These are phyloP conservation scores for Diorhabda elongata DNA, from an alignment of 1,140 invertebrate genomes.

Conservation along the genomic window DNA sequence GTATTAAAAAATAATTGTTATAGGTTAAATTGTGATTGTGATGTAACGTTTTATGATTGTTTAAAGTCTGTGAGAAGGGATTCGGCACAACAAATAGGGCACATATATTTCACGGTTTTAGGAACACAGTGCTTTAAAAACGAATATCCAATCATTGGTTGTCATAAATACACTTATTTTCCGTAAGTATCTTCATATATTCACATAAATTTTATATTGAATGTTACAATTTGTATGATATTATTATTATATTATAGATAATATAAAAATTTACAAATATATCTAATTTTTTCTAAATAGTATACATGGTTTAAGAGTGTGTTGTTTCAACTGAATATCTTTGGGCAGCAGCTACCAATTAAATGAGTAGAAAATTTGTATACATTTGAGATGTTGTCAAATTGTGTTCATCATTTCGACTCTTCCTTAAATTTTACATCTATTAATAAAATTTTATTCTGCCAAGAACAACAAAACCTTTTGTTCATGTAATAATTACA, in stretches of 20 bases:
- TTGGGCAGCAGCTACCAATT: not conserved
- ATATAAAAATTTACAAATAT: not conserved
- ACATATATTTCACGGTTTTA: slow-evolving; percentile 62
- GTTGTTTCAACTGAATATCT: too few relatives aligned
- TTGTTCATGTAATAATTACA: too few relatives aligned
- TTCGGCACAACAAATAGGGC: slow-evolving; percentile 56
- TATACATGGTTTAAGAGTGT: not conserved
- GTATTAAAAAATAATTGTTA: slow-evolving; percentile 21
- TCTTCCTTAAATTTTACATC: too few relatives aligned
- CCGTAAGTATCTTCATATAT: slow-evolving; percentile 34
- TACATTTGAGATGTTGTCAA: too few relatives aligned
- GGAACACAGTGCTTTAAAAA: slow-evolving; percentile 62
- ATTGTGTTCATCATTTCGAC: too few relatives aligned
- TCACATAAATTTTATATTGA: slow-evolving; percentile 27
- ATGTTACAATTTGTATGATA: not conserved
- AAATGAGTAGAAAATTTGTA: not conserved
- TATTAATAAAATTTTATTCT: too few relatives aligned
- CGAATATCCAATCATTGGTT: slow-evolving; percentile 61
- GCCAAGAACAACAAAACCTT: too few relatives aligned
- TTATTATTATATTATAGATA: not conserved
- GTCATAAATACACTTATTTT: slow-evolving; percentile 47
- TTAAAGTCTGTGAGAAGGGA: slow-evolving; percentile 52
- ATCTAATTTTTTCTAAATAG: not conserved
- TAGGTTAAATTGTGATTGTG: slow-evolving; percentile 64
- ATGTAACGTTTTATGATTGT: slow-evolving; percentile 64